Evolutionary conservation across 2,888 invertebrate species (phyloP).

Genomic region (Melitaea athalia): DNA sequence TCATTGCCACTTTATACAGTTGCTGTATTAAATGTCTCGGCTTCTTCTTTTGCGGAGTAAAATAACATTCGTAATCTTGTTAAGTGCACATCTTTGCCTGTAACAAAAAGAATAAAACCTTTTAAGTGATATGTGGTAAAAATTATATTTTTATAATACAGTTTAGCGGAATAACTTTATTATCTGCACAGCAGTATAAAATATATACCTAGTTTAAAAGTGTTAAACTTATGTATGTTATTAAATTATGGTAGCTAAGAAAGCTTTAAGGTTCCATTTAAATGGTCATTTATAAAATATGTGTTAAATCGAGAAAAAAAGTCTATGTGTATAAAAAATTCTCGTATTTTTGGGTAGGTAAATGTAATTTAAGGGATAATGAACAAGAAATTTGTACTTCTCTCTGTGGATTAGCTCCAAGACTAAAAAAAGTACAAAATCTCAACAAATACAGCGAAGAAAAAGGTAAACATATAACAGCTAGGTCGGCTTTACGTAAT

Average conservation of each 20-base stretch:
- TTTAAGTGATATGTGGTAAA: constrained; percentile 54
- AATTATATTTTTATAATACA: constrained; percentile 45
- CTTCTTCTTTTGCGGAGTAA: constrained; percentile 48
- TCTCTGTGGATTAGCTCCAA: no score
- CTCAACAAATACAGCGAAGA: no score
- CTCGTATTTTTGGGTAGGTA: no score
- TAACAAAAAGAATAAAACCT: constrained; percentile 56
- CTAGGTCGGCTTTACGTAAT: no score
- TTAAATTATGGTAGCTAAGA: background rate
- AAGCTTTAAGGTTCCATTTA: background rate
- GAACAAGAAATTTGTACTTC: no score
- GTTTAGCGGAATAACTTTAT: constrained; percentile 35
- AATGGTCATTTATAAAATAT: background rate
- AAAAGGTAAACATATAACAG: no score
- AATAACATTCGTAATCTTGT: constrained; percentile 52
- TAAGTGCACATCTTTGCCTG: constrained; percentile 53
- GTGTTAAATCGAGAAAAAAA: no score
- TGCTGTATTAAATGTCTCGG: constrained; percentile 52
- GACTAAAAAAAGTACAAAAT: no score
- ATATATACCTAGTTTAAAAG: background rate
- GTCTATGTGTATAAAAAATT: no score
- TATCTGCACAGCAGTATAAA: background rate
- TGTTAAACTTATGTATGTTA: background rate
- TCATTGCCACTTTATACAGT: constrained; percentile 63
- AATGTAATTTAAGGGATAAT: no score